Evolutionary conservation across 2,797 vertebrate genomes (phyloP).

Genomic region (Periophthalmus magnuspinnatus): DNA sequence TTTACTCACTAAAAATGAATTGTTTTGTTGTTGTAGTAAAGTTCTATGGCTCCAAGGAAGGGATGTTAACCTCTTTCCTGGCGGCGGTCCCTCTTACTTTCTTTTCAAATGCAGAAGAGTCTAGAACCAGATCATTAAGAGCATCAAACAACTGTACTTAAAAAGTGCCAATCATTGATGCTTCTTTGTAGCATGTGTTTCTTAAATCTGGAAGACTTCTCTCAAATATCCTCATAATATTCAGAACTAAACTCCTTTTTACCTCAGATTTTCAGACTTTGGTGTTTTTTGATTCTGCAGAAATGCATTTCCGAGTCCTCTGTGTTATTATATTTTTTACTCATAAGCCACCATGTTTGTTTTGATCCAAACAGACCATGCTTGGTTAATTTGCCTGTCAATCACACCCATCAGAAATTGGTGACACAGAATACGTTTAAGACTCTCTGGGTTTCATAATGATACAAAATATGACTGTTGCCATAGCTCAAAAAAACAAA

Average conservation of each 20-base stretch:
- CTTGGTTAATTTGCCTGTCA: background rate
- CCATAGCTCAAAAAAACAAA: too few relatives aligned
- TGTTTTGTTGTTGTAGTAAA: background rate
- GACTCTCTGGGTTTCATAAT: background rate
- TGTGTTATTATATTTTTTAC: background rate
- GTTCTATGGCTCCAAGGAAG: background rate
- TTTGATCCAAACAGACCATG: background rate
- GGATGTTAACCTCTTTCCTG: background rate
- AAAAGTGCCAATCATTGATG: too few relatives aligned
- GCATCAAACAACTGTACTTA: too few relatives aligned
- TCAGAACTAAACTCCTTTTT: background rate
- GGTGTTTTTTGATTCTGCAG: background rate
- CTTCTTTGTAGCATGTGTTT: too few relatives aligned
- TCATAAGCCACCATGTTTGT: background rate
- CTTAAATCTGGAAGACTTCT: too few relatives aligned
- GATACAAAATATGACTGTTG: too few relatives aligned
- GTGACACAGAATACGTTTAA: background rate
- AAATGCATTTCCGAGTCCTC: background rate
- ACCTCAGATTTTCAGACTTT: background rate
- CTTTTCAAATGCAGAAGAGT: background rate
- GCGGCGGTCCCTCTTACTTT: background rate
- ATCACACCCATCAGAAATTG: background rate
- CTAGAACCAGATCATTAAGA: too few relatives aligned
- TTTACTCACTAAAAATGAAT: background rate
- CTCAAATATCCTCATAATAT: background rate